Evolutionary conservation across 2,113 vertebrate species (phyloP).

Genomic region (Australoheros scitulus): DNA sequence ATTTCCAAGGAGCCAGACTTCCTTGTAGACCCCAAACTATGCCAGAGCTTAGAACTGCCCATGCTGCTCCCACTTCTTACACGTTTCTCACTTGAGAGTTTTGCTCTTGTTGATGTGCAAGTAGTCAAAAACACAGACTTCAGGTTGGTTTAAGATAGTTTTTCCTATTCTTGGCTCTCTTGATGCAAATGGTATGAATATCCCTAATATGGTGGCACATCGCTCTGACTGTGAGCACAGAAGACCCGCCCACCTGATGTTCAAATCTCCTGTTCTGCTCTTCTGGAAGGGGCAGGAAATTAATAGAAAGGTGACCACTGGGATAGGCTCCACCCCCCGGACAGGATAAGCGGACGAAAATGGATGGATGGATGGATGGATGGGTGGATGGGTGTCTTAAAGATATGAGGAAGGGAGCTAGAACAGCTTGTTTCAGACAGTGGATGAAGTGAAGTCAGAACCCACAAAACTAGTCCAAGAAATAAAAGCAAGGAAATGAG

Average conservation of each 20-base stretch:
- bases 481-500: neutral
- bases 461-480: neutral
- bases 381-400: neutral
- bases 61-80: no score
- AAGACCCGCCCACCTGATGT: neutral
- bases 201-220: neutral
- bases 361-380: no score
- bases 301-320: no score
- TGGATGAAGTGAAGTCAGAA: neutral
- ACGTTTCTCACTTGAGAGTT: no score
- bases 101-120: no score
- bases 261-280: no score
- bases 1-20: neutral
- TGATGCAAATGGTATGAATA: neutral
- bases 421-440: neutral
- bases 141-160: neutral
- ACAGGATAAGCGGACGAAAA: no score
- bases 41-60: no score
- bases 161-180: neutral
- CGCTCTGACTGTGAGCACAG: neutral
- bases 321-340: no score
- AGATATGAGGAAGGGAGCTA: neutral
- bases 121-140: accelerated
- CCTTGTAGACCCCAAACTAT: no score
- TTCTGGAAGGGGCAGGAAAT: no score